phyloP scores from a whole-genome alignment of 1,140 invertebrate species.

The Bactericera cockerelli region DNA sequence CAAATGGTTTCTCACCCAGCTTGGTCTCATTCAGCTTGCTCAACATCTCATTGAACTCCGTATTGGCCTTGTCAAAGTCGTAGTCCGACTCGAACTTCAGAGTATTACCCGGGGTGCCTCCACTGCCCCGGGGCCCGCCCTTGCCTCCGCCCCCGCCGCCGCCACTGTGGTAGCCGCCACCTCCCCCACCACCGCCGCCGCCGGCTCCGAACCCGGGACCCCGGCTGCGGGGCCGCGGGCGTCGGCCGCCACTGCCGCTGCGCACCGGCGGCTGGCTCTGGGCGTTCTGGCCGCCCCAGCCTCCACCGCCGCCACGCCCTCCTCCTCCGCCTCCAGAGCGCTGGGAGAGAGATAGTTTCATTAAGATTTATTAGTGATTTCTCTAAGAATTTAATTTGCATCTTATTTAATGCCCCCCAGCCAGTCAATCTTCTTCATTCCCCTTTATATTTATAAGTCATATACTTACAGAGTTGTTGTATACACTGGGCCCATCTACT shows the following conservation, averaged over 20 bases:
- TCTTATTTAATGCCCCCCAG: no score
- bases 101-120: conserved; percentile 39
- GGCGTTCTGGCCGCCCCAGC: conserved; percentile 29
- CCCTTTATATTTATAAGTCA: no score
- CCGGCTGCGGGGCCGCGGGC: background rate
- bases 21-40: conserved; percentile 69
- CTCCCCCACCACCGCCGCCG: conserved; percentile 16
- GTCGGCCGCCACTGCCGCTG: conserved; percentile 15
- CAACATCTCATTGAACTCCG: conserved; percentile 84
- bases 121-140: conserved; percentile 21
- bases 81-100: conserved; percentile 91
- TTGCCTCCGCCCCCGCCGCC: conserved; percentile 27
- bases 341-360: no score
- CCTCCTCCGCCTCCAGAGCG: no score
- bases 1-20: conserved; percentile 34
- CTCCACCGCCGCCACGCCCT: conserved; percentile 24
- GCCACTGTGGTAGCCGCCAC: conserved; percentile 14
- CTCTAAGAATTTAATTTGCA: no score
- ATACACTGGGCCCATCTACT: no score
- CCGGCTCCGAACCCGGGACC: background rate
- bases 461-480: no score
- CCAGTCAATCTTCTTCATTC: no score
- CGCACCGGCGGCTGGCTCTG: conserved; percentile 24
- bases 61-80: conserved; percentile 96
- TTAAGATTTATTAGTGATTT: no score